Conservation (phyloP, 2,888 invertebrate genomes). For the Chymomyza procnemis region DNA sequence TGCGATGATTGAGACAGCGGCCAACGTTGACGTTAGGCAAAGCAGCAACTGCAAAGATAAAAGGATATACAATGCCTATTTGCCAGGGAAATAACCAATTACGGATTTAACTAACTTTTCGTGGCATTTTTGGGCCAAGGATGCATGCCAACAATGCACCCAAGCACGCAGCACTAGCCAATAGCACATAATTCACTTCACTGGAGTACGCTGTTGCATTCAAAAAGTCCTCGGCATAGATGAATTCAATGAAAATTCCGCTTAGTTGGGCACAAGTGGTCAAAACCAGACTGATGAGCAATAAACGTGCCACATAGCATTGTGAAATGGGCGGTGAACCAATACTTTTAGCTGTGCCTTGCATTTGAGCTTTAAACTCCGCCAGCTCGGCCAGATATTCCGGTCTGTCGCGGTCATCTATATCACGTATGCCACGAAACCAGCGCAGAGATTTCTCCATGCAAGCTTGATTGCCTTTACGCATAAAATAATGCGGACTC, state of each 20-base stretch:
- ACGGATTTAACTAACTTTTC: constrained; percentile 53
- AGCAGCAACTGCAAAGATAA: constrained; percentile 54
- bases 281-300: constrained; percentile 61
- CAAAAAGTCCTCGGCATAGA: constrained; percentile 61
- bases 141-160: constrained; percentile 59
- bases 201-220: constrained; percentile 42
- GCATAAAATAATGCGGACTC: constrained; percentile 70
- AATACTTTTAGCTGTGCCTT: constrained; percentile 19
- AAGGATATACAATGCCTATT: background rate
- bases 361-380: constrained; percentile 57
- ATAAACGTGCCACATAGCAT: constrained; percentile 51
- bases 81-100: background rate
- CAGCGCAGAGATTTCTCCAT: constrained; percentile 75
- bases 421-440: constrained; percentile 74
- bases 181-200: constrained; percentile 54
- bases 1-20: constrained; percentile 50
- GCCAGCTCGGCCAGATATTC: constrained; percentile 64
- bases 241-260: constrained; percentile 71
- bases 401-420: constrained; percentile 67
- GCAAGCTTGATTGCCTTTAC: constrained; percentile 50
- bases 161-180: constrained; percentile 62
- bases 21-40: constrained; percentile 57
- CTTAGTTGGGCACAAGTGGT: constrained; percentile 67
- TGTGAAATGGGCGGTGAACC: constrained; percentile 30
- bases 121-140: constrained; percentile 53